phyloP scores from a whole-genome alignment of 2,888 invertebrate species.

The Athripsodes cinereus region DNA sequence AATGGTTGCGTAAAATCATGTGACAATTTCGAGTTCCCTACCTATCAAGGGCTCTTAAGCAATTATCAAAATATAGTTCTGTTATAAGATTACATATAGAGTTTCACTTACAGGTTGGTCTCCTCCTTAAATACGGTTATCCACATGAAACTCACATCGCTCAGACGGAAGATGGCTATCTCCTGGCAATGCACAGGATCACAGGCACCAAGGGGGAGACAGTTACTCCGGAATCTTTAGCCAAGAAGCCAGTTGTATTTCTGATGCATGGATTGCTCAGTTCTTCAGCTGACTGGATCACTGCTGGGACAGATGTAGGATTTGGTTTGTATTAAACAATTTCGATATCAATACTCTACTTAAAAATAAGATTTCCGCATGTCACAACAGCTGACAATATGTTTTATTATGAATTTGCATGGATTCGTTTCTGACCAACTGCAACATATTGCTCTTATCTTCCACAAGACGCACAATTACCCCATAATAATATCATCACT shows the following conservation, averaged over 20 bases:
- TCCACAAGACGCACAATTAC: too few relatives aligned
- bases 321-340: conserved; percentile 47
- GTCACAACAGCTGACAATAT: too few relatives aligned
- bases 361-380: neutral
- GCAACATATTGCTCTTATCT: too few relatives aligned
- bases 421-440: too few relatives aligned
- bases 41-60: too few relatives aligned
- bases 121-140: conserved; percentile 50
- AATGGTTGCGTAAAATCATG: too few relatives aligned
- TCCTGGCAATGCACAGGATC: conserved; percentile 61
- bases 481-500: too few relatives aligned
- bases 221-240: conserved; percentile 22
- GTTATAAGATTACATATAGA: too few relatives aligned
- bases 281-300: conserved; percentile 67
- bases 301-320: conserved; percentile 61
- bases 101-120: conserved; percentile 35
- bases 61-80: too few relatives aligned
- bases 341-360: neutral
- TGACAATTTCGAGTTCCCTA: too few relatives aligned
- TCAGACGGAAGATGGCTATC: conserved; percentile 61
- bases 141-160: conserved; percentile 49
- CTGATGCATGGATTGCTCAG: conserved; percentile 67
- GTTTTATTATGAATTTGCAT: neutral
- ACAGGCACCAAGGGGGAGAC: conserved; percentile 34
- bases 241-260: conserved; percentile 41